Evolutionary conservation across 1,140 invertebrate genomes (phyloP).

Genomic region (Thalassaphorura encarpata): DNA sequence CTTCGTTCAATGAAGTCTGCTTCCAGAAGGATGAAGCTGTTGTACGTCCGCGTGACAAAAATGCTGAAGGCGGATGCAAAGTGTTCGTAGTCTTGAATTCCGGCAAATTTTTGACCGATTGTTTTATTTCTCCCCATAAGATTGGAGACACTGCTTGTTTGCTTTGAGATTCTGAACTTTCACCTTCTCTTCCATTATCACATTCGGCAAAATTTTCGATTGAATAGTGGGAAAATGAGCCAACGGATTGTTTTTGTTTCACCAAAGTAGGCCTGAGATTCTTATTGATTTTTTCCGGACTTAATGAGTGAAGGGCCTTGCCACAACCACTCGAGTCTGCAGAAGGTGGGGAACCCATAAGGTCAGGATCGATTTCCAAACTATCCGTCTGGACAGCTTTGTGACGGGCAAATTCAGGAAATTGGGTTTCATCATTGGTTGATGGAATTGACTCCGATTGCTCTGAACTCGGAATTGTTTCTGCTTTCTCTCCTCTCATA

Average conservation of each 20-base stretch:
- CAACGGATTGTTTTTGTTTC: constrained; percentile 68
- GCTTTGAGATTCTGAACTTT: background rate
- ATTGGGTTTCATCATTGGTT: background rate
- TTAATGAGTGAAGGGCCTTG: background rate
- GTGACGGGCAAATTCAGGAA: constrained; percentile 16
- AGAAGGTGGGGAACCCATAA: background rate
- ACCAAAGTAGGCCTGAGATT: constrained; percentile 48
- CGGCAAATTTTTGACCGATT: constrained; percentile 18
- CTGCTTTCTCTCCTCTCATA: background rate
- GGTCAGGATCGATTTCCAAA: background rate
- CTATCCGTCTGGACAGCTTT: constrained; percentile 25
- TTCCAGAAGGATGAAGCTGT: constrained; percentile 48
- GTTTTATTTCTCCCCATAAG: constrained; percentile 22
- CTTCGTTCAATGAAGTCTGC: constrained; percentile 79
- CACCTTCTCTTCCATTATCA: background rate
- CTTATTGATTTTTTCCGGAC: background rate
- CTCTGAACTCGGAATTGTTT: constrained; percentile 5
- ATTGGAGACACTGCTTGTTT: background rate
- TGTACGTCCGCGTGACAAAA: constrained; percentile 39
- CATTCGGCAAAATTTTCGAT: background rate
- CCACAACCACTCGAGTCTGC: background rate
- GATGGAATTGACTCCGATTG: background rate
- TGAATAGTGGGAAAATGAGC: constrained; percentile 38
- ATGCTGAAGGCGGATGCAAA: constrained; percentile 36
- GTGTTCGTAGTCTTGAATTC: constrained; percentile 40